A percentile compares a stretch with the other conserved stretches of the same genome.
Evolutionary conservation across 2,113 vertebrate genomes (phyloP).

Genomic region (Piaya cayana): DNA sequence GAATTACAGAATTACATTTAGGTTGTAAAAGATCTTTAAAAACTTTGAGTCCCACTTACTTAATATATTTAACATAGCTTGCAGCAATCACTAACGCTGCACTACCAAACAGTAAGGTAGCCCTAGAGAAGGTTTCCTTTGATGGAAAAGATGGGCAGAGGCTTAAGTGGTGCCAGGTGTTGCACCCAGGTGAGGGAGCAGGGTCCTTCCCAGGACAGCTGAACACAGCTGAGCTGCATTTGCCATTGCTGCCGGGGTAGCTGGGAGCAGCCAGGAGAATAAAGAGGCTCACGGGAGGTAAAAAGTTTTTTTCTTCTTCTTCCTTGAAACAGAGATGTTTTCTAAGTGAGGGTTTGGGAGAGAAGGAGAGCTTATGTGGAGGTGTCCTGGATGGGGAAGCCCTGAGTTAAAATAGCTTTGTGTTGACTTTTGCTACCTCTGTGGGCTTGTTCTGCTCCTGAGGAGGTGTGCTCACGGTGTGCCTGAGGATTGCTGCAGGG

Average conservation of each 20-base stretch:
- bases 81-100: accelerated
- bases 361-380: no score
- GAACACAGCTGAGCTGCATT: neutral
- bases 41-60: neutral
- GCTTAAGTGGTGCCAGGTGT: accelerated
- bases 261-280: accelerated
- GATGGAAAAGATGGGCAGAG: accelerated
- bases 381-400: accelerated
- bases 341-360: neutral
- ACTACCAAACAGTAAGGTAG: accelerated
- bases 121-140: accelerated
- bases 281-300: neutral
- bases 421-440: no score
- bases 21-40: no score
- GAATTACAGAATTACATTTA: no score
- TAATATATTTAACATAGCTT: neutral
- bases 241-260: neutral
- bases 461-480: accelerated
- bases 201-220: accelerated
- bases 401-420: neutral
- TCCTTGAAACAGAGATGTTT: no score
- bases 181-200: neutral
- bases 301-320: accelerated
- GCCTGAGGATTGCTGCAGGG: accelerated
- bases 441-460: no score